Percentiles rank a stretch among this genome's conserved stretches.
Evolutionary conservation across 1,140 invertebrate genomes (phyloP).

Genomic region (Ceratina australensis): DNA sequence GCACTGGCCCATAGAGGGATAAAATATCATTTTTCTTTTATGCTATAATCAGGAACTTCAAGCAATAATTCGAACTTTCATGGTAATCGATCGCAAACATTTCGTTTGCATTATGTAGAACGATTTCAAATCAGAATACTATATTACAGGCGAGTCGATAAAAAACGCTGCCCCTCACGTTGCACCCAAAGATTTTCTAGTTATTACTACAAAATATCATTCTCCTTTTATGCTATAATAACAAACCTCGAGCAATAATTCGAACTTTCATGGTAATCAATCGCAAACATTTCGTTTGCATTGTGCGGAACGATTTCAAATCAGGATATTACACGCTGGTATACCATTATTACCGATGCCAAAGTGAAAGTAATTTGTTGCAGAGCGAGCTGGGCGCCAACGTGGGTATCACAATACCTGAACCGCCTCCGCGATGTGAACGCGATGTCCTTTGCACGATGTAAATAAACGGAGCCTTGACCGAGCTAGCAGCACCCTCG

Average conservation of each 20-base stretch:
- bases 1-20: too few relatives aligned
- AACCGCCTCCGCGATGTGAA: constrained; percentile 55
- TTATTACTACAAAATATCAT: too few relatives aligned
- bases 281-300: background rate
- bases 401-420: constrained; percentile 25
- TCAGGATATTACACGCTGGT: background rate
- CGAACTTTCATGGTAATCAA: background rate
- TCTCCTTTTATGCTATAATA: too few relatives aligned
- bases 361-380: constrained; percentile 60
- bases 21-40: too few relatives aligned
- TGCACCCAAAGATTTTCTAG: too few relatives aligned
- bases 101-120: background rate
- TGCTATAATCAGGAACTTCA: too few relatives aligned
- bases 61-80: too few relatives aligned
- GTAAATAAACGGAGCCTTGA: constrained; percentile 66
- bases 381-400: constrained; percentile 10
- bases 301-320: background rate
- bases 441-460: constrained; percentile 61
- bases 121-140: background rate
- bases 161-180: too few relatives aligned
- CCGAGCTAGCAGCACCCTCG: constrained; percentile 48
- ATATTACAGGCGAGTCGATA: background rate
- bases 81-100: too few relatives aligned
- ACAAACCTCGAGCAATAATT: too few relatives aligned
- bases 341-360: constrained; percentile 36